A percentile compares a stretch with the other conserved stretches of the same genome.
These are phyloP conservation scores for Dreissena rostriformis DNA, from an alignment of 1,140 invertebrate species.

Conservation along the genomic window DNA sequence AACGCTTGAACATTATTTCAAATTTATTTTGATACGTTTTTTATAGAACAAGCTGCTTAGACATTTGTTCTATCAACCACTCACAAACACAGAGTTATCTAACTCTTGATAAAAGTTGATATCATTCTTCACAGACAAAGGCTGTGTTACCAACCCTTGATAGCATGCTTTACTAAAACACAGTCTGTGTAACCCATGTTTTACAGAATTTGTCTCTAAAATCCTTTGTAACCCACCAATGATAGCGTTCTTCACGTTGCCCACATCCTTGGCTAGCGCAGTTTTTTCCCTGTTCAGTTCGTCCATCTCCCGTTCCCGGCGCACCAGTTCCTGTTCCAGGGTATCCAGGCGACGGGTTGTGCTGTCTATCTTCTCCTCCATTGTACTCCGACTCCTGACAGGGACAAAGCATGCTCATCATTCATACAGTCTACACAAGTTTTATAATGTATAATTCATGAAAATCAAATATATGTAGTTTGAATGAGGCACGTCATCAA, in stretches of 20 bases:
- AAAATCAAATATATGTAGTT: too few relatives aligned
- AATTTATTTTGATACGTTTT: too few relatives aligned
- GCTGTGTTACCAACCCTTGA: not conserved
- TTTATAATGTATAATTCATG: too few relatives aligned
- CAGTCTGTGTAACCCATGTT: not conserved
- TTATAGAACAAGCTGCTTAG: too few relatives aligned
- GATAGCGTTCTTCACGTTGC: conserved; percentile 64
- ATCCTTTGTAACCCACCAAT: not conserved
- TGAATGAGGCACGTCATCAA: too few relatives aligned
- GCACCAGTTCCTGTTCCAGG: conserved; percentile 69
- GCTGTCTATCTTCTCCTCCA: conserved; percentile 73
- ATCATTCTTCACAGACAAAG: too few relatives aligned
- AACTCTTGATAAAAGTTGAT: too few relatives aligned
- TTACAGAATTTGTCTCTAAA: too few relatives aligned
- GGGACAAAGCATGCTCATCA: not conserved
- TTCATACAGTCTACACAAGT: too few relatives aligned
- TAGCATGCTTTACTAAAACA: not conserved
- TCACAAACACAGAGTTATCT: too few relatives aligned
- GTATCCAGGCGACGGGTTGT: conserved; percentile 66
- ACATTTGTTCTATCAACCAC: too few relatives aligned
- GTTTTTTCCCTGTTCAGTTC: conserved; percentile 69
- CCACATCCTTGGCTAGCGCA: conserved; percentile 70
- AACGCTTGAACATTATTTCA: too few relatives aligned
- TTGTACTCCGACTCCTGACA: conserved; percentile 67
- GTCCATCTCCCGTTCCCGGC: conserved; percentile 68